Evolutionary conservation across 2,113 vertebrate species (phyloP).

Genomic region (Fregetta grallaria): DNA sequence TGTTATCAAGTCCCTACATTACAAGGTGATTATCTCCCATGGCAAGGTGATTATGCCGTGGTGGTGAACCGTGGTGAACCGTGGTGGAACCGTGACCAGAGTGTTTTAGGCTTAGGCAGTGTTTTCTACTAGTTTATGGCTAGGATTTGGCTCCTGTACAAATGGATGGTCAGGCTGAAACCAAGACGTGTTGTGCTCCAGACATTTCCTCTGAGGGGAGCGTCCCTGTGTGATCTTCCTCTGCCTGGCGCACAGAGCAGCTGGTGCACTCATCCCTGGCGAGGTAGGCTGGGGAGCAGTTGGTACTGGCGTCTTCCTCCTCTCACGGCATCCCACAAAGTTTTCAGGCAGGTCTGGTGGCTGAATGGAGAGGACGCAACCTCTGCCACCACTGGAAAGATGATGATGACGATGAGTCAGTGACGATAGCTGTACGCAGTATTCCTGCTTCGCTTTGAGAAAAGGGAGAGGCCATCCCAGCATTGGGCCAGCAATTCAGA

Average conservation of each 20-base stretch:
- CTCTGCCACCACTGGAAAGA: background rate
- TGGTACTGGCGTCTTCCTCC: background rate
- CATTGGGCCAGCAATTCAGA: background rate
- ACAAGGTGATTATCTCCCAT: background rate
- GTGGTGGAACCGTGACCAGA: background rate
- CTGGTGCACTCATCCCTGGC: background rate
- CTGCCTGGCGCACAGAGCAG: background rate
- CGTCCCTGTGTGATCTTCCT: background rate
- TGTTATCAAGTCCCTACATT: rapidly evolving
- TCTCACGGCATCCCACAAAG: background rate
- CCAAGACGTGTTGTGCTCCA: background rate
- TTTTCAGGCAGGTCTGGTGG: background rate
- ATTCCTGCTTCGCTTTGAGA: background rate
- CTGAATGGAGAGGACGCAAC: rapidly evolving
- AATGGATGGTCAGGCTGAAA: background rate
- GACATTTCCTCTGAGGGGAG: background rate
- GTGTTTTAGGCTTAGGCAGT: background rate
- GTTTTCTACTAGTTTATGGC: background rate
- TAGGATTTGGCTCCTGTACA: background rate
- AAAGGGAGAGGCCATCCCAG: background rate
- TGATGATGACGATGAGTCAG: background rate
- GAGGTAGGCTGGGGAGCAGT: background rate
- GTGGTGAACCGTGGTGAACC: too few relatives aligned
- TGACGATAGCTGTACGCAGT: background rate
- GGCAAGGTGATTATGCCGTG: background rate